Percentiles rank a stretch among this genome's conserved stretches.
Evolutionary conservation across 2,888 invertebrate genomes (phyloP).

Genomic region (Acheta domesticus): DNA sequence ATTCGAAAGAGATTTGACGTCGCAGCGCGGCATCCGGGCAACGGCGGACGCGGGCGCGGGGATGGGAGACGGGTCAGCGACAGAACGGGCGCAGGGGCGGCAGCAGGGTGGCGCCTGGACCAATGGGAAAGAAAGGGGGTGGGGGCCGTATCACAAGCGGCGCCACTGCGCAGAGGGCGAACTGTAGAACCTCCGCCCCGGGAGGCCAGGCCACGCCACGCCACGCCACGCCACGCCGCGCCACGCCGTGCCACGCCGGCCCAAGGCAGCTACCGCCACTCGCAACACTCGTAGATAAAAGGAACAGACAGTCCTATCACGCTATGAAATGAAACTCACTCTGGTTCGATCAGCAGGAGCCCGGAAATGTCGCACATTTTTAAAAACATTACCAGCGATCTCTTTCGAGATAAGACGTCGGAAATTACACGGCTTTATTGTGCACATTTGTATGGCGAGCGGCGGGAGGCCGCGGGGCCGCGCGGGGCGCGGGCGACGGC

Average conservation of each 20-base stretch:
- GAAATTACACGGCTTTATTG: slow-evolving; percentile 1
- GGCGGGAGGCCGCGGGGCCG: not conserved
- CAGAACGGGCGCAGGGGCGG: not conserved
- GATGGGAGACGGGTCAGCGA: not conserved
- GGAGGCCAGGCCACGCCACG: too few species aligned
- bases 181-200: not conserved
- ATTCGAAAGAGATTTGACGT: too few species aligned
- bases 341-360: slow-evolving; percentile 9
- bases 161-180: not conserved
- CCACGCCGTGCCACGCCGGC: not conserved
- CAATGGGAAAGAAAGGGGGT: not conserved
- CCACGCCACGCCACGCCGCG: too few species aligned
- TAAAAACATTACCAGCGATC: slow-evolving; percentile 18
- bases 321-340: slow-evolving; percentile 2
- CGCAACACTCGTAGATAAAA: not conserved
- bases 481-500: too few species aligned
- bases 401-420: slow-evolving; percentile 9
- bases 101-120: not conserved
- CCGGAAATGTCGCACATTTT: slow-evolving; percentile 10
- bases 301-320: not conserved
- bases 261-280: not conserved
- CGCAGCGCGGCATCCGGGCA: not conserved
- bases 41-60: not conserved
- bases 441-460: not conserved
- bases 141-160: not conserved